Evolutionary conservation across 53 echinoderm and acorn worm genomes (phyloP), one percentile per base, ranked within the genome.

Genomic region (Crossaster papposus): DNA sequence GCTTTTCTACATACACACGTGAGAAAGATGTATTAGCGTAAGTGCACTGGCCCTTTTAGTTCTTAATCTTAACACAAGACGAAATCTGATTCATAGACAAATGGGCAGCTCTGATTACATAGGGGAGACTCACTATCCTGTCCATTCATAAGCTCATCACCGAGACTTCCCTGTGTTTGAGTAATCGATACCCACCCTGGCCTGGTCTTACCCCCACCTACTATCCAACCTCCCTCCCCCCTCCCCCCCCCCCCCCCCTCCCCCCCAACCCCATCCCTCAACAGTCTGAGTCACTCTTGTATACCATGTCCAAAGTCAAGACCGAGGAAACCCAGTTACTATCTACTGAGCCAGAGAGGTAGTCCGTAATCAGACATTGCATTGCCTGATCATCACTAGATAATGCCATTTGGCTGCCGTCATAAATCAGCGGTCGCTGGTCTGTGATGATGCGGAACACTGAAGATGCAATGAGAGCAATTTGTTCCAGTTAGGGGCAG

Each of bases 101-200:
- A 73, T 85, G 74, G 55, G 44, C 55, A 73, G 72, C 75, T 85
- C 85, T 85, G 73, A 85, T 85, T 85, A 85, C 85, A 85, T 73
- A 74, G 85, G 85, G 74, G 36, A 24, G 83, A 65, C 65, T 2
- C 32, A 26, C 64, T 30, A 34, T 51, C 37, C 70, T 44, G 44
- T 71, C 37, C 68, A 83, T 68, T 83, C 83, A 44, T 83, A 74
- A 73, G 58, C 58, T 32, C 74, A 73, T 85, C 74, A 85, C 53
- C 8, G 15, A 74, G 71, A 70, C 44, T 28, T 70, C 34, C 34
- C 22, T 29, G 29, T 54, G 12, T 54, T 30, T 26, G 53, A 7
- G 30, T 26, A 10, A 29, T 29, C 68, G 58, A 12, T 34, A 55
- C 26, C 28, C 15, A 33, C 32, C 54, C 53, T 30, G 14, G 18